A percentile compares a stretch with the other conserved stretches of the same genome.
Evolutionary conservation across 2,113 vertebrate species (phyloP).

Genomic region (Protobothrops flavoviridis): DNA sequence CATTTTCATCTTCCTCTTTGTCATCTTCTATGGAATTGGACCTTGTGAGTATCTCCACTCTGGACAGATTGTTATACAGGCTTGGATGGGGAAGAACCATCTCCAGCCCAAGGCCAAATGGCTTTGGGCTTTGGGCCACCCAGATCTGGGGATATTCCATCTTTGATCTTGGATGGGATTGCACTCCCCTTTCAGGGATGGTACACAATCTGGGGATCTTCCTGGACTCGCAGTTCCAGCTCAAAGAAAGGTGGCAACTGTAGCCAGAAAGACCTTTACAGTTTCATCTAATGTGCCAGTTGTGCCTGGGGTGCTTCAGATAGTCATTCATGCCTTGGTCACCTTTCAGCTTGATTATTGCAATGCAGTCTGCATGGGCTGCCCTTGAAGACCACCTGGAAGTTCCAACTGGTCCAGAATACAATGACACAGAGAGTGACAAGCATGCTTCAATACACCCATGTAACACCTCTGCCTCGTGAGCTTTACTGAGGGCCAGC

Average conservation of each 20-base stretch:
- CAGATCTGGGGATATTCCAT: background rate
- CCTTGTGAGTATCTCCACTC: slow-evolving; percentile 67
- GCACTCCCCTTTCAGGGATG: background rate
- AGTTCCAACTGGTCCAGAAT: background rate
- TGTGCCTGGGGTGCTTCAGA: background rate
- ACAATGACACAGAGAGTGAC: background rate
- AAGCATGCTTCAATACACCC: background rate
- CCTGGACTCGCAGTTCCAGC: background rate
- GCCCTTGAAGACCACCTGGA: background rate
- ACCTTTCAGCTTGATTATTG: background rate
- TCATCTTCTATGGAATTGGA: slow-evolving; percentile 76
- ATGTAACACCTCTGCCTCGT: background rate
- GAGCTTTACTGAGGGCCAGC: background rate
- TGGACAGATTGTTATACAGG: background rate
- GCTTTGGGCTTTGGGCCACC: background rate
- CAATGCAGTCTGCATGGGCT: background rate
- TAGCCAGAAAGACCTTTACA: background rate
- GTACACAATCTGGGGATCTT: background rate
- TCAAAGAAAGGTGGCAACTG: background rate
- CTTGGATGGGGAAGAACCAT: background rate
- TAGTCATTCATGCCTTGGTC: background rate
- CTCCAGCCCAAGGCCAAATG: background rate
- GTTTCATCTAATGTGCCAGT: background rate
- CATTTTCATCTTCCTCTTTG: slow-evolving; percentile 76
- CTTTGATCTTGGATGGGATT: background rate